Percentiles rank a stretch among this genome's conserved stretches.
Evolutionary conservation across 2,888 invertebrate genomes (phyloP).

Genomic region (Tenthredo amoena): DNA sequence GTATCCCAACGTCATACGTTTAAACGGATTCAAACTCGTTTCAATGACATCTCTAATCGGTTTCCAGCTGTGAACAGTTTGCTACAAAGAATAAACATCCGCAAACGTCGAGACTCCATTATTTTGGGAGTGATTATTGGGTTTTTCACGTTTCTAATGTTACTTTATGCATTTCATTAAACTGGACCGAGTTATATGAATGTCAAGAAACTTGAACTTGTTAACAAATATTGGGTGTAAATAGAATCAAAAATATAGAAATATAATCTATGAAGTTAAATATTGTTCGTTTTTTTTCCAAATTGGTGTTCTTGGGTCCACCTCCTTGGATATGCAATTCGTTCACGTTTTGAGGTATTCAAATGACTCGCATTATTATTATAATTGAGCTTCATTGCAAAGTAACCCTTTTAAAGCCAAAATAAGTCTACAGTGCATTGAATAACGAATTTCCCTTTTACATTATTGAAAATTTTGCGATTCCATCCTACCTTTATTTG

Average conservation of each 20-base stretch:
- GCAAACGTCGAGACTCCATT: constrained; percentile 96
- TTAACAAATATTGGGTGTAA: constrained; percentile 45
- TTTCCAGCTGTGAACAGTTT: constrained; percentile 93
- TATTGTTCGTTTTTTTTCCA: background rate
- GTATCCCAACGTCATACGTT: constrained; percentile 93
- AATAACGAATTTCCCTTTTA: background rate
- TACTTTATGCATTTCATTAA: constrained; percentile 89
- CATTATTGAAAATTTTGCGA: background rate
- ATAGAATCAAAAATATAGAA: constrained; percentile 10
- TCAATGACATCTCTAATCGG: constrained; percentile 95
- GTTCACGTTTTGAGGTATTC: background rate
- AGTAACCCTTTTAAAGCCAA: background rate
- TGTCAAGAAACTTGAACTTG: constrained; percentile 14
- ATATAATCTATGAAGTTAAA: background rate
- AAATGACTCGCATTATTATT: too few species aligned
- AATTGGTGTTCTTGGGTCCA: background rate
- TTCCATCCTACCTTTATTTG: background rate
- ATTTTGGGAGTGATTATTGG: constrained; percentile 94
- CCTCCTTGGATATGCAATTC: background rate
- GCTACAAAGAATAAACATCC: constrained; percentile 95
- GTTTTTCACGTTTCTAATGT: constrained; percentile 92
- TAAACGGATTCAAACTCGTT: constrained; percentile 93
- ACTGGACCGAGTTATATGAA: constrained; percentile 19
- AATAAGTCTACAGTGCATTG: background rate
- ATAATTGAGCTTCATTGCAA: background rate